Conservation (phyloP, 2,113 vertebrate genomes). For the Hydrochoerus hydrochaeris region DNA sequence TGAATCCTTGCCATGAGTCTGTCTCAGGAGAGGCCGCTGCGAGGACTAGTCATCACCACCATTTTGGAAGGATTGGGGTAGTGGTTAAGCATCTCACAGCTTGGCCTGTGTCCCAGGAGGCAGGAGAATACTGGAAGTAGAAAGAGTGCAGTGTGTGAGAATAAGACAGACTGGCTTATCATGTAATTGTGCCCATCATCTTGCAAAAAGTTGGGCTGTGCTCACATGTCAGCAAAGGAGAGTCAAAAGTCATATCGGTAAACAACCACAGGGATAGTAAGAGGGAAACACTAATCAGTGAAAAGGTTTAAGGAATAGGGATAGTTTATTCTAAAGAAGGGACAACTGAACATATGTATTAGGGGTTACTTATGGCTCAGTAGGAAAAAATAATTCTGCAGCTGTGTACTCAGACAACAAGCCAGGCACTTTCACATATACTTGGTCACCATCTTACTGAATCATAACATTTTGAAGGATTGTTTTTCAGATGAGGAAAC, state of each 20-base stretch:
- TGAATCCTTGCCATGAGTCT: constrained; percentile 15
- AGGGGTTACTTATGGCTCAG: background rate
- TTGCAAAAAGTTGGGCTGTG: constrained; percentile 1
- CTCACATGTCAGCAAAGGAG: constrained; percentile 56
- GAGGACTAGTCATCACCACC: background rate
- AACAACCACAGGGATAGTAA: constrained; percentile 51
- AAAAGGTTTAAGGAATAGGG: background rate
- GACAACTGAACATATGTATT: background rate
- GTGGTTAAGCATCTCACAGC: background rate
- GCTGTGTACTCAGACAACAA: background rate
- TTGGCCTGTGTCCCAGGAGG: constrained; percentile 42
- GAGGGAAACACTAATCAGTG: constrained; percentile 6
- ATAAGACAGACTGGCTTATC: background rate
- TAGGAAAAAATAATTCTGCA: constrained; percentile 21
- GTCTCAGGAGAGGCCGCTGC: constrained; percentile 27
- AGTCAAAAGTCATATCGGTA: constrained; percentile 26
- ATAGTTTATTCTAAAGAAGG: constrained; percentile 48
- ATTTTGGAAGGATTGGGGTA: background rate
- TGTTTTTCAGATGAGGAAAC: constrained; percentile 43
- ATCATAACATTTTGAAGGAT: background rate
- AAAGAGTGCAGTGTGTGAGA: constrained; percentile 36
- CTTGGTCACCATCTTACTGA: background rate
- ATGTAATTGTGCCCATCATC: background rate
- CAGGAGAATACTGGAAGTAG: constrained; percentile 50
- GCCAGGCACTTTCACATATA: background rate